Evolutionary conservation across 2,113 vertebrate species (phyloP), one percentile per base, ranked within the genome.

Genomic region (Epinephelus fuscoguttatus): DNA sequence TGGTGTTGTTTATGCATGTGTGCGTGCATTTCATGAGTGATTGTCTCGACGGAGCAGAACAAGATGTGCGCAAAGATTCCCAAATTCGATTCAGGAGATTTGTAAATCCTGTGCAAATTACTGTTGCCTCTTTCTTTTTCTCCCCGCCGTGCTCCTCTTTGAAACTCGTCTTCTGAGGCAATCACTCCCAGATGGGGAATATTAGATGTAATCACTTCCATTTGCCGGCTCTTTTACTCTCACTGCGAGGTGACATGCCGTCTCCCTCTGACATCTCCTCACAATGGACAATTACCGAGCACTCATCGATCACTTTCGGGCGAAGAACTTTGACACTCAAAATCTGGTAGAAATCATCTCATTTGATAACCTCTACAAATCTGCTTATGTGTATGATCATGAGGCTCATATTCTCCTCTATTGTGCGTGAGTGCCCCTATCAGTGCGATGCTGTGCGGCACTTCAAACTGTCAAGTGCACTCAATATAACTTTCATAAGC

Each of bases 191-290:
- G 94, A 95, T 95, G 95, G 88, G 71, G 88, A 94, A 93, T 95
- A 95, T 95, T 95, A 94, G 86, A 95, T 78, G 80, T 95, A 95
- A 95, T 95, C 93, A 85, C 92, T 94, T 94, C 94, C 93, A 94
- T 92, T 91, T 86, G 85, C 83, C 33, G 64, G 78, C 88, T 92
- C 85, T 84, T 88, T 75, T 84, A 88, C 88, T 92, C 89, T 91
- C 91, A 86, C 91, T 92, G 92, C 81, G 91, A 93, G 90, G 92
- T 94, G 95, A 94, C 88, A 75, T 45, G 78, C 83, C 45, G 75
- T 88, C 89, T 91, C 89, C 71, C 73, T 73, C 88, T 86, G 87
- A 92, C 88, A 74, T 88, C 84, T 60, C 77, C 86, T 92, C 84
- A 90, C 88, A 84, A 92, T 88, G 82, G 84, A 93, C 89, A 91